phyloP scores from a whole-genome alignment of 1,140 invertebrate species.

The Acromyrmex echinatior region DNA sequence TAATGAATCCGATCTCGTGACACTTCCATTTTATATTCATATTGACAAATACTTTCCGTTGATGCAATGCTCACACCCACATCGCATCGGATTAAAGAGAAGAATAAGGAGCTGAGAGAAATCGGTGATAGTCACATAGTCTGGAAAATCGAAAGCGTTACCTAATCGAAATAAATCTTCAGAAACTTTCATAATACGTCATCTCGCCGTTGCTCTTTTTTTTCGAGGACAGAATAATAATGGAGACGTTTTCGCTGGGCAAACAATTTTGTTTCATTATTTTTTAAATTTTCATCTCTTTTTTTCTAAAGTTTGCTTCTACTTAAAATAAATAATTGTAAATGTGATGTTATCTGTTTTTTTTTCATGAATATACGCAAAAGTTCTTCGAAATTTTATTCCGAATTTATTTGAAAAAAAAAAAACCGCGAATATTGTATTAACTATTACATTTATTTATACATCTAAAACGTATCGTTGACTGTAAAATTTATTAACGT shows the following conservation, averaged over 20 bases:
- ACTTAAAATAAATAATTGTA: neutral
- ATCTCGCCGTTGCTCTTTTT: neutral
- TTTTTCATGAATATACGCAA: neutral
- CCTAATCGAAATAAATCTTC: slow-evolving; percentile 23
- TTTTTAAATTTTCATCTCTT: neutral
- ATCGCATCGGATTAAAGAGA: slow-evolving; percentile 6
- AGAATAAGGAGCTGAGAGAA: neutral
- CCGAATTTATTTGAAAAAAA: neutral
- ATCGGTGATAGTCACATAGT: slow-evolving; percentile 14
- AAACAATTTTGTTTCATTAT: neutral
- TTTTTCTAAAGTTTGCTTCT: neutral
- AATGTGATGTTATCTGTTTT: neutral
- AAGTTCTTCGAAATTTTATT: neutral
- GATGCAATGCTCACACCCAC: slow-evolving; percentile 2
- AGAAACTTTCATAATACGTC: slow-evolving; percentile 3
- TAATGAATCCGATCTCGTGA: neutral
- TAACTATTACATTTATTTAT: neutral
- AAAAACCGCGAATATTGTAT: neutral
- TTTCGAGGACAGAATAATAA: neutral
- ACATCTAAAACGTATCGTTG: neutral
- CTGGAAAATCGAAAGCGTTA: slow-evolving; percentile 25
- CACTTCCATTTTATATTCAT: neutral
- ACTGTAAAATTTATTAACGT: too few species aligned
- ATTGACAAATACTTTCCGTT: slow-evolving; percentile 2
- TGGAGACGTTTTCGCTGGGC: neutral